A percentile compares a stretch with the other conserved stretches of the same genome.
phyloP scores from a whole-genome alignment of 2,113 vertebrate species.

The Turdus rufiventris region DNA sequence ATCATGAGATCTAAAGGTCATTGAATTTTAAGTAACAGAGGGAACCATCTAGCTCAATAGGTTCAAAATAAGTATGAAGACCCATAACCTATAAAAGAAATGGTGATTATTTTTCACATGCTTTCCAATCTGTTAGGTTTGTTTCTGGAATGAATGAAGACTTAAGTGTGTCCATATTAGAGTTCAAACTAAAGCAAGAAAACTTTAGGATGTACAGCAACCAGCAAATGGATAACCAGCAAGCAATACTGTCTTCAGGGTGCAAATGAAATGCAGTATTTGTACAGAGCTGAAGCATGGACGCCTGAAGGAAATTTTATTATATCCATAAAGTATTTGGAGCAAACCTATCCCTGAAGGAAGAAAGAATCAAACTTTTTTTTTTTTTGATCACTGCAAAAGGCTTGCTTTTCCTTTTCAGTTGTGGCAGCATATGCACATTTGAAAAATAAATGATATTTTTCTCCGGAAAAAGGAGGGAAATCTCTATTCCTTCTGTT shows the following conservation, averaged over 20 bases:
- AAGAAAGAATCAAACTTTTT: neutral
- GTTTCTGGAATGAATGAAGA: neutral
- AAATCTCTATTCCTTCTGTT: neutral
- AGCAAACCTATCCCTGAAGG: neutral
- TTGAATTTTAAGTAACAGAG: neutral
- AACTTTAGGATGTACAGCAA: neutral
- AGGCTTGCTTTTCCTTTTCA: neutral
- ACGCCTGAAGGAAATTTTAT: neutral
- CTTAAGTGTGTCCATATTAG: neutral
- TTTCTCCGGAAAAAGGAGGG: neutral
- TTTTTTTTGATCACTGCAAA: neutral
- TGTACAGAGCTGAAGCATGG: neutral
- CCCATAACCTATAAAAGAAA: neutral
- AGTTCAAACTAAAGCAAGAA: neutral
- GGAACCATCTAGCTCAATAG: neutral
- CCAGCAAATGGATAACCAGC: neutral
- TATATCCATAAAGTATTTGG: neutral
- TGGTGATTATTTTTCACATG: neutral
- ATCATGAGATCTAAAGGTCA: neutral
- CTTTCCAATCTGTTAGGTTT: neutral
- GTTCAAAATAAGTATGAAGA: neutral
- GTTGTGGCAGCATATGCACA: neutral
- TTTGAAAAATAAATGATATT: neutral
- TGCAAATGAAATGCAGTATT: neutral
- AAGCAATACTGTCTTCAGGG: neutral